Conservation (phyloP, 2,797 vertebrate species). For the Darevskia nairensis region DNA sequence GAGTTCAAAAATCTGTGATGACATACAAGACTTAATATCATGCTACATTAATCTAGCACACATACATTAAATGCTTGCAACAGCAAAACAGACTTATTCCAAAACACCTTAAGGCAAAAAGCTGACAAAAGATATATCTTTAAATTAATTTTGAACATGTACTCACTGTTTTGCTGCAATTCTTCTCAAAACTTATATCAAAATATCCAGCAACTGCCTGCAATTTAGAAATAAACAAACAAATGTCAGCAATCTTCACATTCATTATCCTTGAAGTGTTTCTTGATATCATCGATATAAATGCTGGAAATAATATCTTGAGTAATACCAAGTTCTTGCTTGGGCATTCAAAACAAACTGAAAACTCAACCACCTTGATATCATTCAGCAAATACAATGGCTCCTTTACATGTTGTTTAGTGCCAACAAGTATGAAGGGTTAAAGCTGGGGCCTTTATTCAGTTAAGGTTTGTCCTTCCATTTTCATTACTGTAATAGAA, state of each 20-base stretch:
- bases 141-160: conserved; percentile 80
- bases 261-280: neutral
- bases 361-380: neutral
- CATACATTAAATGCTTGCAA: conserved; percentile 77
- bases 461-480: neutral
- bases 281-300: neutral
- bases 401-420: neutral
- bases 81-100: conserved; percentile 75
- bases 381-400: too few species aligned
- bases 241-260: neutral
- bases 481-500: neutral
- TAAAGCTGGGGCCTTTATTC: neutral
- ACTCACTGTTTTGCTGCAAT: conserved; percentile 90
- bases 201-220: conserved; percentile 96
- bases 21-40: conserved; percentile 76
- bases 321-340: neutral
- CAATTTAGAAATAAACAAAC: conserved; percentile 41
- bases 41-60: conserved; percentile 75
- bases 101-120: conserved; percentile 75
- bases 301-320: neutral
- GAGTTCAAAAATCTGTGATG: conserved; percentile 76
- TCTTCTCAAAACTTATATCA: conserved; percentile 93
- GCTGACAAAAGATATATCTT: conserved; percentile 72
- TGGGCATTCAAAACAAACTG: neutral
- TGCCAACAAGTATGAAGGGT: neutral